Base-by-base conservation (phyloP, 1,140 invertebrate species). In the Harpegnathos saltator region DNA sequence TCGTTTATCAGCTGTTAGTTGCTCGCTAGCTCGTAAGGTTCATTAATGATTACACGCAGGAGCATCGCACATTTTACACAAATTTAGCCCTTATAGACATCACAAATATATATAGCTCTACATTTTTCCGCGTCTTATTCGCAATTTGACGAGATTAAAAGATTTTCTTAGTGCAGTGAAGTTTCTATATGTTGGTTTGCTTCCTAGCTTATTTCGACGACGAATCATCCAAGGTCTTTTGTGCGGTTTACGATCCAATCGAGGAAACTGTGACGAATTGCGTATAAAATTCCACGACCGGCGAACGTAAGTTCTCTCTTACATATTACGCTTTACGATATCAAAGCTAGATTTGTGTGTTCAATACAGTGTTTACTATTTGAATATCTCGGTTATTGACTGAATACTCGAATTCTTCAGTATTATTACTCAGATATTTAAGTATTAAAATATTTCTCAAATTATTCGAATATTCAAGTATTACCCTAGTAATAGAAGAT, bases 1-100 rank as follows among this genome's bases (percentile, higher is more conserved):
- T 78, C 29, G 48, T 33, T 68, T 78, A 78, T 78, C 63, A 56
- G 50, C 17, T 69, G 5, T 69, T 69, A 69, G 33, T 58, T 80
- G 50, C 33, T 68, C 29, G 24, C 22, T n/a, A 44, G 22, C 22
- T 9, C 44, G 17, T 68, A 54, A 5, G 14, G 11, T 69, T 78
- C 50, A 58, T 78, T 78, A 78, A 78, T 0, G 17, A 68, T 68
- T 56, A 78, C 22, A 78, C 12, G 22, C 12, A 26, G 19, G 11
- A 71, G 24, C 22, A 5, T 22, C 1, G 3, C 38, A 0, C n/a
- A n/a, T n/a, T n/a, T 22, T 22, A 29, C 29, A 54, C 12, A 38
- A 58, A 78, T 68, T 69, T 69, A 78, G 65, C 71, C 17, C 5
- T 69, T 44, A 26, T 1, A 78, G 22, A 22, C 7, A 3, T 26